phyloP scores from a whole-genome alignment of 1,140 invertebrate genomes.

The Chionoecetes opilio region DNA sequence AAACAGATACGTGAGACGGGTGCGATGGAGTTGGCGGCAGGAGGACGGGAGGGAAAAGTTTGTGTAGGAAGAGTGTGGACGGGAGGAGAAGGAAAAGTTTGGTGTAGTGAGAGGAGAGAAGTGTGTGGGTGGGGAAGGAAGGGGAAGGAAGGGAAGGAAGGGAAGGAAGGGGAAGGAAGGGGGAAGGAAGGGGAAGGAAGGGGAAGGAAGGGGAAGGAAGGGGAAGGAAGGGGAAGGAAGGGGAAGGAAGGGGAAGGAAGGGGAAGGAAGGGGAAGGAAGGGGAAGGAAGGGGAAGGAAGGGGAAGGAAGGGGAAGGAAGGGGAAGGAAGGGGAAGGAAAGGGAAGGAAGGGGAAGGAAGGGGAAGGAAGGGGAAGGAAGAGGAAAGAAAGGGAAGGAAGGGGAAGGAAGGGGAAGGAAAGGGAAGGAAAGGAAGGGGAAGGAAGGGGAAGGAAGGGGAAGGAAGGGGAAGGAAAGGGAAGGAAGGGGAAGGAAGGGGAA shows the following conservation, averaged over 20 bases:
- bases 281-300: too few relatives aligned
- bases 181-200: not conserved
- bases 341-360: too few relatives aligned
- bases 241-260: not conserved
- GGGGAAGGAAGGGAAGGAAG: not conserved
- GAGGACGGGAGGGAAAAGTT: not conserved
- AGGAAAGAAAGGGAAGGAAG: too few relatives aligned
- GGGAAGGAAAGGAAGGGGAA: not conserved
- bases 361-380: too few relatives aligned
- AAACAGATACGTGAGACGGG: conserved; percentile 34
- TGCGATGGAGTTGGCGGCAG: not conserved
- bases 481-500: not conserved
- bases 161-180: not conserved
- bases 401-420: too few relatives aligned
- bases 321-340: too few relatives aligned
- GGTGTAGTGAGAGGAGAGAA: conserved; percentile 15
- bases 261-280: not conserved
- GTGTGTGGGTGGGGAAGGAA: not conserved
- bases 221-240: not conserved
- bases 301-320: too few relatives aligned
- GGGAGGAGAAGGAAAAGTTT: not conserved
- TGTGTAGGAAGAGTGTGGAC: not conserved
- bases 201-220: not conserved
- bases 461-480: not conserved
- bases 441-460: not conserved